These are phyloP conservation scores for Leptura quadrifasciata DNA, from an alignment of 2,888 invertebrate genomes.

Conservation along the genomic window DNA sequence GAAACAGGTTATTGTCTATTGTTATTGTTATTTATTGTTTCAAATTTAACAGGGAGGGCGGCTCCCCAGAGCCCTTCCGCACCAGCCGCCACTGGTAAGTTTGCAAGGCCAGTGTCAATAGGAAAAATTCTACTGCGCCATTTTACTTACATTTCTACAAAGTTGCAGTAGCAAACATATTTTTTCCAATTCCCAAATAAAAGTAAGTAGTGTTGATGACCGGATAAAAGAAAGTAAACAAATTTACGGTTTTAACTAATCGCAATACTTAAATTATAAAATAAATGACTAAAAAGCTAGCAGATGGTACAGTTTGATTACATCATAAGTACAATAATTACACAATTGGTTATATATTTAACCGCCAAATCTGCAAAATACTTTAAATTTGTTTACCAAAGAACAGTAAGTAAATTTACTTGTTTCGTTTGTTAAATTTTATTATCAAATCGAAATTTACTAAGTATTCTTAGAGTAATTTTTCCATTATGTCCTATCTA, in stretches of 20 bases:
- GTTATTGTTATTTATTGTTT: too few species aligned
- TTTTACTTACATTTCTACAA: too few species aligned
- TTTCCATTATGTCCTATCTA: too few species aligned
- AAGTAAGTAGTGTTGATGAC: neutral
- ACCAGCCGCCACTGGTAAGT: too few species aligned
- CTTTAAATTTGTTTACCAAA: neutral
- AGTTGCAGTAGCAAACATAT: too few species aligned
- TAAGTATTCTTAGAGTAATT: too few species aligned
- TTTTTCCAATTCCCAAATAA: too few species aligned
- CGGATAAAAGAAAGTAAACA: constrained; percentile 19
- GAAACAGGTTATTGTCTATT: too few species aligned
- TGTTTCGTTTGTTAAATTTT: neutral
- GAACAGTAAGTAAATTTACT: neutral
- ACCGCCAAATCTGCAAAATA: neutral
- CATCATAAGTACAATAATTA: neutral
- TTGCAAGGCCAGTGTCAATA: too few species aligned
- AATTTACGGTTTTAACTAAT: constrained; percentile 9
- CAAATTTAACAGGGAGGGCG: too few species aligned
- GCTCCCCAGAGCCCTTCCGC: too few species aligned
- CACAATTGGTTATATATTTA: neutral
- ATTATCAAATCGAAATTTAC: neutral
- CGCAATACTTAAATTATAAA: neutral
- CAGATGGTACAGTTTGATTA: constrained; percentile 1
- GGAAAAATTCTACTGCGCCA: too few species aligned
- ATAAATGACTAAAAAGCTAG: neutral